Evolutionary conservation across 2,888 invertebrate genomes (phyloP).

Genomic region (Hydropsyche betteni): DNA sequence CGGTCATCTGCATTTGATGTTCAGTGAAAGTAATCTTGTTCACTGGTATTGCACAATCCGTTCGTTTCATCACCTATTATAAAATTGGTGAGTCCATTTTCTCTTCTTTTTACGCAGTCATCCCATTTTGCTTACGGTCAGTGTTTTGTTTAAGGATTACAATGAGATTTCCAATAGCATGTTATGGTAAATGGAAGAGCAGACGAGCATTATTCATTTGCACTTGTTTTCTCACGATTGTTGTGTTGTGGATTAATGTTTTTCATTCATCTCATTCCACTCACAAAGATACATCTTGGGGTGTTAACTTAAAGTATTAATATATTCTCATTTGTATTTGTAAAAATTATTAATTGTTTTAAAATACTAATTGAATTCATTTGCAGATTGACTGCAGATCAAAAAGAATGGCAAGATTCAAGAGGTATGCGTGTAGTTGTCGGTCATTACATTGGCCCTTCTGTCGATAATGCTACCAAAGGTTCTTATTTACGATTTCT

Average conservation of each 20-base stretch:
- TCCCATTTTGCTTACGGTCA: too few species aligned
- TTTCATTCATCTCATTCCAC: slow-evolving; percentile 1
- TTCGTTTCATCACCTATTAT: too few species aligned
- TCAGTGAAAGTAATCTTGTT: too few species aligned
- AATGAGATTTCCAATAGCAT: not conserved
- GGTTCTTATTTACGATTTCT: slow-evolving; percentile 62
- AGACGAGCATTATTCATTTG: not conserved
- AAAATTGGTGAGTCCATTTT: too few species aligned
- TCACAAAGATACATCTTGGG: slow-evolving; percentile 38
- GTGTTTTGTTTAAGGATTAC: not conserved
- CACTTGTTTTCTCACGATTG: not conserved
- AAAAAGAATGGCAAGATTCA: slow-evolving; percentile 76
- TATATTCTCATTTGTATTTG: not conserved
- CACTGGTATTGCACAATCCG: too few species aligned
- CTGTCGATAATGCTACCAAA: slow-evolving; percentile 81
- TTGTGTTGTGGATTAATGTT: slow-evolving; percentile 13
- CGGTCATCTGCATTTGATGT: too few species aligned
- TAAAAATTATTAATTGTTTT: not conserved
- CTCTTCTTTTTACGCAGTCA: too few species aligned
- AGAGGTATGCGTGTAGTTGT: slow-evolving; percentile 85
- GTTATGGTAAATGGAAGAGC: slow-evolving; percentile 16
- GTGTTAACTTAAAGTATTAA: slow-evolving; percentile 47
- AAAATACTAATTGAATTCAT: slow-evolving; percentile 34
- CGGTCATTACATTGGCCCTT: slow-evolving; percentile 88
- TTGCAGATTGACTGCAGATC: slow-evolving; percentile 68